Percentiles rank a stretch among this genome's conserved stretches.
Conservation (phyloP, 2,888 invertebrate genomes). For the Himalopsyche japonica region DNA sequence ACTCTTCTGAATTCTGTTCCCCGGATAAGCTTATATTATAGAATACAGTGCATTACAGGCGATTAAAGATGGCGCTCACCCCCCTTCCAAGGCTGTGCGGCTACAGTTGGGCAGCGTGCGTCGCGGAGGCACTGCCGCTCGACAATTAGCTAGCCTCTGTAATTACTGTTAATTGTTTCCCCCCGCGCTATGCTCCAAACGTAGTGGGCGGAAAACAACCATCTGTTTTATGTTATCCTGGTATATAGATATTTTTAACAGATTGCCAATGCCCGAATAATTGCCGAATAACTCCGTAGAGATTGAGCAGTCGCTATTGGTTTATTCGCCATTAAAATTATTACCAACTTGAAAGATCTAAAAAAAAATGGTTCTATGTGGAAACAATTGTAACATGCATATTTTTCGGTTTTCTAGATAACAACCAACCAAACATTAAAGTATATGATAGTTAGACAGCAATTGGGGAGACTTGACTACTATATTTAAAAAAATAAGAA, state of each 20-base stretch:
- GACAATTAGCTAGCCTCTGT: conserved; percentile 33
- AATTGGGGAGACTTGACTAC: too few species aligned
- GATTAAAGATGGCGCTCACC: conserved; percentile 33
- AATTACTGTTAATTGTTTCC: conserved; percentile 38
- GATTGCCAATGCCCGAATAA: neutral
- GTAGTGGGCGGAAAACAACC: neutral
- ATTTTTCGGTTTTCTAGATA: too few species aligned
- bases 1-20: neutral
- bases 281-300: neutral
- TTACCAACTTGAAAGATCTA: too few species aligned
- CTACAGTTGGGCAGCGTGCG: conserved; percentile 4
- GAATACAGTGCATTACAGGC: neutral
- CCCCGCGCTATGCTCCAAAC: conserved; percentile 6
- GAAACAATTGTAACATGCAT: too few species aligned
- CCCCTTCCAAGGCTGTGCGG: neutral
- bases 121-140: conserved; percentile 15
- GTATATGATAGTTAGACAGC: too few species aligned
- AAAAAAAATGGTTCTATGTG: too few species aligned
- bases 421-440: too few species aligned
- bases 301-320: neutral
- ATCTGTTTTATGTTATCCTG: neutral
- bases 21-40: neutral
- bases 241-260: neutral
- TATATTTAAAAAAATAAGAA: too few species aligned
- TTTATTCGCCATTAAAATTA: too few species aligned